phyloP scores from a whole-genome alignment of 2,113 vertebrate species.

The Apeltes quadracus region DNA sequence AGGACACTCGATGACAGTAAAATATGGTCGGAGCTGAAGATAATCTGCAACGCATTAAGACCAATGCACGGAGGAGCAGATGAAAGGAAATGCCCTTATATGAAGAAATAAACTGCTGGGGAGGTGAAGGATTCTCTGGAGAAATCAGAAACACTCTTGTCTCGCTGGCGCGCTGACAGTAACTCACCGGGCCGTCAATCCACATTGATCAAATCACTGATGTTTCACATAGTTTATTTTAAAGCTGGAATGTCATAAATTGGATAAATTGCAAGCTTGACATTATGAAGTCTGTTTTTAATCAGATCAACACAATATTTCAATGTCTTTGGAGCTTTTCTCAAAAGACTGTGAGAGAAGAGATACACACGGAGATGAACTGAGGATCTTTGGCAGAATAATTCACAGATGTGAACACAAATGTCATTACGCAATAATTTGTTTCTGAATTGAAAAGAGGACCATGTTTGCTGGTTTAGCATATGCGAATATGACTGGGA shows the following conservation, averaged over 20 bases:
- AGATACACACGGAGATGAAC: conserved; percentile 57
- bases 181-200: conserved; percentile 64
- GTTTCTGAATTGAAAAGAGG: conserved; percentile 38
- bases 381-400: conserved; percentile 39
- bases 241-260: conserved; percentile 60
- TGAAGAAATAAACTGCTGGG: conserved; percentile 47
- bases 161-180: conserved; percentile 61
- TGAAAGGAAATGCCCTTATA: conserved; percentile 68
- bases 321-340: conserved; percentile 57
- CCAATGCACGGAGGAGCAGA: conserved; percentile 59
- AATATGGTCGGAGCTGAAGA: conserved; percentile 62
- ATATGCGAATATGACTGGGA: conserved; percentile 15
- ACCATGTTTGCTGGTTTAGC: conserved; percentile 54
- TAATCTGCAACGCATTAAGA: conserved; percentile 77
- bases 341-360: conserved; percentile 44
- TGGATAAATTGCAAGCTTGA: conserved; percentile 51
- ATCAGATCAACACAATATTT: conserved; percentile 62
- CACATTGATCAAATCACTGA: conserved; percentile 73
- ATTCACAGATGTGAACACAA: conserved; percentile 44
- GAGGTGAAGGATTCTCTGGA: conserved; percentile 63
- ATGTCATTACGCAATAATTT: conserved; percentile 44
- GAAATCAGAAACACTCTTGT: conserved; percentile 67
- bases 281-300: conserved; percentile 67
- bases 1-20: conserved; percentile 61
- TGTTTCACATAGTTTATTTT: conserved; percentile 67